phyloP scores from a whole-genome alignment of 2,888 invertebrate genomes.

The Blastobasis lacticolella region DNA sequence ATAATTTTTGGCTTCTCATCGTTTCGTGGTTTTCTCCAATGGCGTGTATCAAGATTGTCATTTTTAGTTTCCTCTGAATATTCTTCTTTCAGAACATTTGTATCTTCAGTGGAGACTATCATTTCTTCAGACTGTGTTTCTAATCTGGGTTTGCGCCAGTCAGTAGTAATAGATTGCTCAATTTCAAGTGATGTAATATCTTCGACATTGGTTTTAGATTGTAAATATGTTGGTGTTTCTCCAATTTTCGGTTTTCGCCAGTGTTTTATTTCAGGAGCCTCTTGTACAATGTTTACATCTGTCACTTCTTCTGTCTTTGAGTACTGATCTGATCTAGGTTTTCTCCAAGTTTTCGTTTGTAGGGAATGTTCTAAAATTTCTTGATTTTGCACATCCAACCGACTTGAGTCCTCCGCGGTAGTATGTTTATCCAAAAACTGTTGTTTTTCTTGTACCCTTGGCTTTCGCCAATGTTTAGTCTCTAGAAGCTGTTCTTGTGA shows the following conservation, averaged over 20 bases:
- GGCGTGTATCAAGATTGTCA: constrained; percentile 5
- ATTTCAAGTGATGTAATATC: constrained; percentile 24
- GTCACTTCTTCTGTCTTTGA: constrained; percentile 9
- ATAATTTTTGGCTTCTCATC: constrained; percentile 20
- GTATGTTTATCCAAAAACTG: constrained; percentile 3
- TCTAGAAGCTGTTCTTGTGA: constrained; percentile 4
- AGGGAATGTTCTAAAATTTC: constrained; percentile 22
- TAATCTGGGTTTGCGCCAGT: constrained; percentile 39
- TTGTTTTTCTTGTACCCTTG: neutral
- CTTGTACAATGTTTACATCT: constrained; percentile 3
- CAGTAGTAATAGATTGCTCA: constrained; percentile 19
- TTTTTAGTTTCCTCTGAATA: constrained; percentile 12
- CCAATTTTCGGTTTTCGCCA: constrained; percentile 13
- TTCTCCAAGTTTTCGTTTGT: constrained; percentile 38
- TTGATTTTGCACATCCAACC: constrained; percentile 7
- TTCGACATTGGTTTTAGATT: constrained; percentile 20
- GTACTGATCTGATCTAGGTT: constrained; percentile 19
- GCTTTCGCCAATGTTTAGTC: constrained; percentile 14
- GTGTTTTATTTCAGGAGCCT: constrained; percentile 11
- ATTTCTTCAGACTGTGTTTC: constrained; percentile 19
- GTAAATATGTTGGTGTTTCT: constrained; percentile 15
- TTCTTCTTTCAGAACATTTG: constrained; percentile 9
- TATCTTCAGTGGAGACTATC: constrained; percentile 6
- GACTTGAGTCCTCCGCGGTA: neutral
- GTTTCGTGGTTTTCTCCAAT: constrained; percentile 18